A percentile compares a stretch with the other conserved stretches of the same genome.
Evolutionary conservation across 2,797 vertebrate species (phyloP).

Genomic region (Monodelphis domestica): DNA sequence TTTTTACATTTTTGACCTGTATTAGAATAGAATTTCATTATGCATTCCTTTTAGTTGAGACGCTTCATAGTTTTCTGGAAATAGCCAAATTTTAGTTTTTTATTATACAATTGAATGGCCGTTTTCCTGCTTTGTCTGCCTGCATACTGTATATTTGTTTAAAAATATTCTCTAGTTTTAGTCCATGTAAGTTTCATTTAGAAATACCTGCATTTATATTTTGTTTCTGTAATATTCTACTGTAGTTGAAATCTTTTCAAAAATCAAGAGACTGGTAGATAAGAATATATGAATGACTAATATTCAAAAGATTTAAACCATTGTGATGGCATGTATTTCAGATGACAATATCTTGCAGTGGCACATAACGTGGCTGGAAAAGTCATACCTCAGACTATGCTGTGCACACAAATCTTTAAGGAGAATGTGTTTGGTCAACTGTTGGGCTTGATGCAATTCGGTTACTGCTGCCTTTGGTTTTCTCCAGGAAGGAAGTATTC

Average conservation of each 20-base stretch:
- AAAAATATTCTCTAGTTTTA: conserved; percentile 89
- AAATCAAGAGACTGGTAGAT: conserved; percentile 88
- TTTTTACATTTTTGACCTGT: conserved; percentile 90
- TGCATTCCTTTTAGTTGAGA: conserved; percentile 97
- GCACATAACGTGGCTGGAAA: conserved; percentile 77
- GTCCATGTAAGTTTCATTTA: conserved; percentile 90
- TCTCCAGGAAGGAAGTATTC: conserved; percentile 76
- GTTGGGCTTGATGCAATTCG: conserved; percentile 61
- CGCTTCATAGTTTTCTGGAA: conserved; percentile 90
- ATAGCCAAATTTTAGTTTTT: conserved; percentile 89
- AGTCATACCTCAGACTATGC: conserved; percentile 84
- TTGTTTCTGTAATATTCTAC: conserved; percentile 89
- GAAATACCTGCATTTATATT: conserved; percentile 87
- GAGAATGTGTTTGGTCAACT: conserved; percentile 68
- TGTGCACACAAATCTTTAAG: conserved; percentile 72
- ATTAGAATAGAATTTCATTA: conserved; percentile 93
- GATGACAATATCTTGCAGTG: conserved; percentile 76
- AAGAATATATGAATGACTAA: conserved; percentile 83
- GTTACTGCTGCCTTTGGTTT: conserved; percentile 77
- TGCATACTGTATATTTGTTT: conserved; percentile 92
- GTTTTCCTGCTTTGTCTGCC: conserved; percentile 90
- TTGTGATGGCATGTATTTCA: conserved; percentile 83
- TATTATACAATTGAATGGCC: conserved; percentile 87
- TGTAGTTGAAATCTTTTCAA: conserved; percentile 86
- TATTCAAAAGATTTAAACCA: conserved; percentile 79